Base-by-base conservation (phyloP, 2,797 vertebrate genomes). In the Acanthopagrus latus region DNA sequence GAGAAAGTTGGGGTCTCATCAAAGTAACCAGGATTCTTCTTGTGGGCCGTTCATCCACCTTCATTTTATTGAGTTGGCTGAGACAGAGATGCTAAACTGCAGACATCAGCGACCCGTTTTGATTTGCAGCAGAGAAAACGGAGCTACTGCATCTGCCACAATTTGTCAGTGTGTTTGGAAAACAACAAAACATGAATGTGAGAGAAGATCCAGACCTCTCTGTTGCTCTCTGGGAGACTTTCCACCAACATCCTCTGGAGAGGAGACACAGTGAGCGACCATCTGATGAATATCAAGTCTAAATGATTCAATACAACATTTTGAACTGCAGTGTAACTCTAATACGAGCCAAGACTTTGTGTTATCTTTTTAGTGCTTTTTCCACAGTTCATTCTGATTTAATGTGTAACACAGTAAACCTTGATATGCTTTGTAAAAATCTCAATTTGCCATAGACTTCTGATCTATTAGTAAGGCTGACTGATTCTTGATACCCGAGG, bases 221-320 rank as follows among this genome's bases (percentile, higher is more conserved):
- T 41, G 33, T 75, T 86, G 59, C 64, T 50, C 76, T 81, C 74
- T 83, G 76, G 74, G 78, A 88, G 65, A 64, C 60, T 73, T 84
- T 88, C 81, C 87, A 86, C 65, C 54, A 43, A 51, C 20, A 3
- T 72, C 63, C 83, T 84, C 78, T 78, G 71, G 82, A 87, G 83
- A 85, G 62, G 74, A 88, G 59, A 21, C 44, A 57, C 48, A 69
- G 33, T 70, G 72, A 77, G 74, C 44, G 76, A 77, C n/a, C 18
- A 33, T 78, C 68, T 83, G 80, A 84, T 66, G 54, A 83, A 55
- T 38, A 43, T 80, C 76, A 81, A 59, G 74, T 82, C 11, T 21
- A 78, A 67, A 65, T 82, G 21, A 91, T 90, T 90, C n/a, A 82
- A 71, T 44, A 18, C 81, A 89, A 86, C 82, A 84, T 81, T 73